These are phyloP conservation scores for Prochilodus magdalenae DNA, from an alignment of 2,113 vertebrate species.

Conservation along the genomic window DNA sequence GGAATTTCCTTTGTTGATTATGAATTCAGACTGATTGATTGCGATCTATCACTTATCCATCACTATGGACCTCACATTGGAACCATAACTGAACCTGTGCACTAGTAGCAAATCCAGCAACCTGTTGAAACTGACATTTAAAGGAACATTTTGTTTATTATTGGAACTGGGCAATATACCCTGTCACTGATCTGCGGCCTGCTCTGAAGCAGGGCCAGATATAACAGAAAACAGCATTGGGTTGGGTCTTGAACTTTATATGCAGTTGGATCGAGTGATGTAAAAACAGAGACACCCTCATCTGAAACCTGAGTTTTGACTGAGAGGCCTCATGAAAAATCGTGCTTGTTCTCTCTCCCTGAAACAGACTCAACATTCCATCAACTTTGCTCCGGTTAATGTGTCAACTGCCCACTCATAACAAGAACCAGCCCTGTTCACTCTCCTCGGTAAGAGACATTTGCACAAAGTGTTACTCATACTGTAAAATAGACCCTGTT, in stretches of 20 bases:
- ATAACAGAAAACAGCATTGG: constrained; percentile 29
- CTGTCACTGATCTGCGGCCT: neutral
- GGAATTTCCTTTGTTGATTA: constrained; percentile 64
- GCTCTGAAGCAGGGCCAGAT: constrained; percentile 38
- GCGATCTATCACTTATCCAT: neutral
- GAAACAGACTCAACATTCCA: constrained; percentile 15
- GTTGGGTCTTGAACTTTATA: constrained; percentile 23
- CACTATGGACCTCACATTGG: neutral
- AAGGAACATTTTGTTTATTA: neutral
- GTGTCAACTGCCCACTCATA: constrained; percentile 14
- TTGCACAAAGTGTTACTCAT: neutral
- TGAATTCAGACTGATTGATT: constrained; percentile 18
- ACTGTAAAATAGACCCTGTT: neutral
- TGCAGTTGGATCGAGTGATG: constrained; percentile 41
- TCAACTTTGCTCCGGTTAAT: constrained; percentile 40
- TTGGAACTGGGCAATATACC: neutral
- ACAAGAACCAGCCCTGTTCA: constrained; percentile 19
- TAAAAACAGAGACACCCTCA: constrained; percentile 19
- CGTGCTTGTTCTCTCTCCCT: constrained; percentile 24
- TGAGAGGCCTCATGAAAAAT: constrained; percentile 29
- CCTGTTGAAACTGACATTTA: neutral
- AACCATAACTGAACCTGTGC: neutral
- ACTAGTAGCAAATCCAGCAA: neutral
- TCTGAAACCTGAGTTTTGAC: constrained; percentile 36
- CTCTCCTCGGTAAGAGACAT: neutral